Percentiles rank a stretch among this genome's conserved stretches.
Conservation (phyloP, 37 sponge, comb jelly and placozoan genomes). For the Oscarella lobularis region DNA sequence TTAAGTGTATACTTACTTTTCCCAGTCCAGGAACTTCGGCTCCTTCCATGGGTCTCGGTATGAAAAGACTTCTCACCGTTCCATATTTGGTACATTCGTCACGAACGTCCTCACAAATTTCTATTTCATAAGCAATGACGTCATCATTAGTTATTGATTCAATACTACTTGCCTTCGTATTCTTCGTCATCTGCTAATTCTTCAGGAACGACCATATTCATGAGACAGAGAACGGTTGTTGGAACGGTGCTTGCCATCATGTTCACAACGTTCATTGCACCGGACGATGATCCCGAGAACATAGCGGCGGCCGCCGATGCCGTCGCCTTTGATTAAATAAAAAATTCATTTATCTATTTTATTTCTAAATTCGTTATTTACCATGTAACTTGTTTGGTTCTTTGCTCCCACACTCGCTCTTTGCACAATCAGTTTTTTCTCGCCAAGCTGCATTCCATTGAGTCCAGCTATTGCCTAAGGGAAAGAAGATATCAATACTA, state of each 20-base stretch:
- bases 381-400: constrained; percentile 1
- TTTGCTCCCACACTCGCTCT: constrained; percentile 91
- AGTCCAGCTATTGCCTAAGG: constrained; percentile 93
- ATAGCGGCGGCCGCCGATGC: constrained; percentile 10
- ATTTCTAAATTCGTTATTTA: no score
- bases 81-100: constrained; percentile 92
- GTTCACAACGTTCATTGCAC: not conserved
- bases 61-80: constrained; percentile 56
- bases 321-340: no score
- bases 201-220: constrained; percentile 95
- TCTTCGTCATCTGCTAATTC: constrained; percentile 96
- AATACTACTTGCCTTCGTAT: constrained; percentile 58
- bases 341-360: no score
- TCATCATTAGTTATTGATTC: not conserved
- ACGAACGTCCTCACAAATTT: constrained; percentile 94
- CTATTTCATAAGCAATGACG: constrained; percentile 12
- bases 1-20: constrained; percentile 45
- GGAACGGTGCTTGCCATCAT: not conserved
- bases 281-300: constrained; percentile 2
- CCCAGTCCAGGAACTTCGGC: constrained; percentile 81
- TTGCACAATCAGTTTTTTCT: constrained; percentile 99
- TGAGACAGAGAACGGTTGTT: constrained; percentile 77
- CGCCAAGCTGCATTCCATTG: constrained; percentile 97
- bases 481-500: not conserved
- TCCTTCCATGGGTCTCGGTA: constrained; percentile 80